A percentile compares a stretch with the other conserved stretches of the same genome.
Conservation (phyloP, 2,113 vertebrate species). For the Stegastes partitus region DNA sequence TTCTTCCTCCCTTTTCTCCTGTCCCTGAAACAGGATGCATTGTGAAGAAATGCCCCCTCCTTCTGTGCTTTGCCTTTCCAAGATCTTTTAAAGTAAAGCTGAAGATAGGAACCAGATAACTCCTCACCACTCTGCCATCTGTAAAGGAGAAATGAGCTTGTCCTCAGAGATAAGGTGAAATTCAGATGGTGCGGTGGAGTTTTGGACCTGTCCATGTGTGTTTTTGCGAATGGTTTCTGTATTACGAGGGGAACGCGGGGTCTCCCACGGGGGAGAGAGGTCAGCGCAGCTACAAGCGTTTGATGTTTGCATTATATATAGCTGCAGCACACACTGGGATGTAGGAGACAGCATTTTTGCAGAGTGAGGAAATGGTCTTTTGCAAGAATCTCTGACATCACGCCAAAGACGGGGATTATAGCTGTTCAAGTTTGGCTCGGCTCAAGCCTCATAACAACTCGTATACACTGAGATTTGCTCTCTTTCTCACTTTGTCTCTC, state of each 20-base stretch:
- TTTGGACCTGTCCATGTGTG: conserved; percentile 32
- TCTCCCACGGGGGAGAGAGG: conserved; percentile 57
- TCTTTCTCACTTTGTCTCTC: conserved; percentile 40
- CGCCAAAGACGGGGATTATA: conserved; percentile 73
- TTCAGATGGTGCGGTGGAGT: conserved; percentile 41
- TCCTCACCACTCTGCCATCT: conserved; percentile 47
- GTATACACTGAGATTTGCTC: conserved; percentile 48
- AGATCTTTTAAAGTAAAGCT: conserved; percentile 44
- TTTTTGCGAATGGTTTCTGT: conserved; percentile 53
- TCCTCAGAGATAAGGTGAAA: conserved; percentile 67
- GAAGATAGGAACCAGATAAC: conserved; percentile 49
- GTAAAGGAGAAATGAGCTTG: conserved; percentile 55
- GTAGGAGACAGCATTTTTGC: conserved; percentile 75
- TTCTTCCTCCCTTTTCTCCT: conserved; percentile 6
- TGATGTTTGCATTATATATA: conserved; percentile 78
- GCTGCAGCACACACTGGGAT: conserved; percentile 51
- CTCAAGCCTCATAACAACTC: conserved; percentile 59
- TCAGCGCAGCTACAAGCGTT: conserved; percentile 64
- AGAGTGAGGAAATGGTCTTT: conserved; percentile 75
- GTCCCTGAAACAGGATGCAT: conserved; percentile 25
- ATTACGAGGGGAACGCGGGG: conserved; percentile 49
- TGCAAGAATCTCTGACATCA: conserved; percentile 70
- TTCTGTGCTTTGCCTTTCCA: conserved; percentile 26
- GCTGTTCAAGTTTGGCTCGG: conserved; percentile 60
- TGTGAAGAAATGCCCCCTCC: conserved; percentile 10